Conservation (phyloP, 2,888 invertebrate species). For the Plagodis dolabraria region DNA sequence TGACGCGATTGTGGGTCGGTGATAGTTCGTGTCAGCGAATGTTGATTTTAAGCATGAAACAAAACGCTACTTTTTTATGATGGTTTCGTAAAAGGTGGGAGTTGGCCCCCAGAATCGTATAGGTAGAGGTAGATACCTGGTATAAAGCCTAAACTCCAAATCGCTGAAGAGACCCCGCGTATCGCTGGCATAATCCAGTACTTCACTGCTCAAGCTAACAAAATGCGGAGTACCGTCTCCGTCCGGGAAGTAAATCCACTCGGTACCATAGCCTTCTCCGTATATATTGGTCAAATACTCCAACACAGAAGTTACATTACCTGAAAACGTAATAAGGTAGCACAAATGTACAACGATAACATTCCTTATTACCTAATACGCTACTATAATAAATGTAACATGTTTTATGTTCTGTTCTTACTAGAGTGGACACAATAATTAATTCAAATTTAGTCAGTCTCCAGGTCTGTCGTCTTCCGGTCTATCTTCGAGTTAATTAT, state of each 20-base stretch:
- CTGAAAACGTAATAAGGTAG: constrained; percentile 9
- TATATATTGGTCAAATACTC: constrained; percentile 31
- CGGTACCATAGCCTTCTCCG: constrained; percentile 62
- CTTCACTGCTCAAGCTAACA: constrained; percentile 47
- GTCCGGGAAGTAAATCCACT: constrained; percentile 76
- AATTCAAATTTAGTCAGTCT: no score
- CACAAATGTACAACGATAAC: neutral
- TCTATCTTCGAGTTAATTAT: no score
- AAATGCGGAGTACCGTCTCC: constrained; percentile 62
- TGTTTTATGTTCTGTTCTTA: no score
- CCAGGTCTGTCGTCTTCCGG: no score
- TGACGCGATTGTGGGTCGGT: no score
- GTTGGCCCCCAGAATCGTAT: no score
- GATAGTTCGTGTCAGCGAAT: no score
- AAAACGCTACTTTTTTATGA: no score
- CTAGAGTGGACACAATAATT: no score
- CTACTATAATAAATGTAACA: neutral
- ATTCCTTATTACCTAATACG: neutral
- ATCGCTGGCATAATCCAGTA: constrained; percentile 16
- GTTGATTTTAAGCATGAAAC: no score
- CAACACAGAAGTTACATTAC: constrained; percentile 15
- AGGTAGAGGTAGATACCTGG: constrained; percentile 59
- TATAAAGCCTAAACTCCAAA: constrained; percentile 67
- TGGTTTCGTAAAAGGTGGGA: no score
- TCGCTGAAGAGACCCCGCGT: constrained; percentile 36